Evolutionary conservation across 2,888 invertebrate genomes (phyloP).

Genomic region (Endomychus coccineus): DNA sequence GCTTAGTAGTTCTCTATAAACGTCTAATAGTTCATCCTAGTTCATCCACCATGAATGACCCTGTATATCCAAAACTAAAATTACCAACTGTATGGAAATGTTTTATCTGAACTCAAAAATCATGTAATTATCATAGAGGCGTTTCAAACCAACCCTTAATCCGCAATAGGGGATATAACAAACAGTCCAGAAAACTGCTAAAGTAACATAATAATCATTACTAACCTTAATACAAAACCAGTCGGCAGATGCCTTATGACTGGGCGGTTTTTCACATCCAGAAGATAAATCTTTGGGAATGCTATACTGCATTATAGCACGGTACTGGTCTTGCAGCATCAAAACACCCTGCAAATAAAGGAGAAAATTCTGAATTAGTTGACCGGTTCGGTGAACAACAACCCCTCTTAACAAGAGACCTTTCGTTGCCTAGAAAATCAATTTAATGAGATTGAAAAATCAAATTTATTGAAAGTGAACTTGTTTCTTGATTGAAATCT

Average conservation of each 20-base stretch:
- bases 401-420: constrained; percentile 44
- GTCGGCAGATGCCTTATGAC: constrained; percentile 51
- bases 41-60: too few relatives aligned
- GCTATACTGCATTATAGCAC: constrained; percentile 69
- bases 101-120: too few relatives aligned
- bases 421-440: constrained; percentile 37
- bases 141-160: too few relatives aligned
- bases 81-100: too few relatives aligned
- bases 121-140: too few relatives aligned
- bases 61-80: too few relatives aligned
- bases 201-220: constrained; percentile 7
- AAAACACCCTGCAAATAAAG: constrained; percentile 59
- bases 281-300: constrained; percentile 54
- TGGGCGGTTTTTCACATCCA: constrained; percentile 45
- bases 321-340: constrained; percentile 63
- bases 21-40: too few relatives aligned
- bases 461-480: too few relatives aligned
- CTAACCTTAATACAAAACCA: constrained; percentile 61
- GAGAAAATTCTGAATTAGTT: constrained; percentile 6
- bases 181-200: too few relatives aligned
- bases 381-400: constrained; percentile 20
- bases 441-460: constrained; percentile 12
- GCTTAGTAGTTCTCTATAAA: too few relatives aligned
- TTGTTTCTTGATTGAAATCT: too few relatives aligned
- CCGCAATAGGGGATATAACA: too few relatives aligned